Base-by-base conservation (phyloP, 2,888 invertebrate species). In the Tigriopus californicus region DNA sequence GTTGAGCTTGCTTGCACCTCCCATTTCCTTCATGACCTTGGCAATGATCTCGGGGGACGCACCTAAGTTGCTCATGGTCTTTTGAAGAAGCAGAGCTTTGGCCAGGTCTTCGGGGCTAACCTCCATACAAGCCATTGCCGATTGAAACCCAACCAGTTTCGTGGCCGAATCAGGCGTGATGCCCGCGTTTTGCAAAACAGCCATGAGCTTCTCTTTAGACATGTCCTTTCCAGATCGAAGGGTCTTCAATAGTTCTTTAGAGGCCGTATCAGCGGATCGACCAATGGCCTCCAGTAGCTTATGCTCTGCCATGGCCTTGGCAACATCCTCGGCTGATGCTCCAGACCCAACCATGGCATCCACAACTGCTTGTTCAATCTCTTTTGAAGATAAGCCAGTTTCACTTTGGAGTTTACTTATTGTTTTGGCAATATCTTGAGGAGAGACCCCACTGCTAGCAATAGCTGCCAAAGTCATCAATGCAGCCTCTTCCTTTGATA, bases 321-420 rank as follows among this genome's bases (percentile, higher is more conserved):
- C 57, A 46, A 57, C 46, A 1, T 42, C 57, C 25, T 46, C 44
- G 18, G 46, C 44, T 1, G 57, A 46, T 12, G 57, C 46, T n/a
- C 57, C 57, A 13, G 57, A 15, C 13, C 46, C 57, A 44, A 57
- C 20, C 57, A 57, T 57, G 25, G 57, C 42, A 18, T 57, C 44
- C 13, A 57, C n/a, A 20, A 57, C 25, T n/a, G 42, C 18, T 44
- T 57, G 15, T 25, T 57, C 20, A 20, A 57, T 46, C 8, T 57
- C 57, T 24, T 57, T 46, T n/a, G 42, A 18, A 12, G 18, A 22
- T 11, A 57, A 18, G 8, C 57, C 57, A 22, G 57, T 6, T 8
- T 18, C 20, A 41, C 18, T 18, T 33, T 41, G 12, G 6, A 33
- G 20, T 12, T 22, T 18, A 12, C 41, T 40, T 13, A 57, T 57